phyloP scores from a whole-genome alignment of 1,140 invertebrate genomes.

The Globodera rostochiensis region DNA sequence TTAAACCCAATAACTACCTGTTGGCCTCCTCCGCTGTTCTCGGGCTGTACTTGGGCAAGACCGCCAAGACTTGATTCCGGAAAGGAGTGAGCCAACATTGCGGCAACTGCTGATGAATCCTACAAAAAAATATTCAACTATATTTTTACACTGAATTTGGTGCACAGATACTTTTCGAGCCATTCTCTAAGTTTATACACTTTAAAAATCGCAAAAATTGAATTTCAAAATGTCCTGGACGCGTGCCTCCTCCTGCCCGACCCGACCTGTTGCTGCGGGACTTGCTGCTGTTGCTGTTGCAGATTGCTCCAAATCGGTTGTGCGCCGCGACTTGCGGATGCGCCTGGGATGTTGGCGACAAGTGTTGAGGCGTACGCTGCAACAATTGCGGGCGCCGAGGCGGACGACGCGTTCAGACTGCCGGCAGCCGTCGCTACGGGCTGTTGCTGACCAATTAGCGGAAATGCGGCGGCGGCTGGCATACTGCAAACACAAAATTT shows the following conservation, averaged over 20 bases:
- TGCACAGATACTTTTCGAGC: neutral
- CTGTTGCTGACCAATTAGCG: neutral
- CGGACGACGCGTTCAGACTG: neutral
- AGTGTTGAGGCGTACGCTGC: neutral
- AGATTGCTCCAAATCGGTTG: neutral
- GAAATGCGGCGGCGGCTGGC: neutral
- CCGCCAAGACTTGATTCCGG: constrained; percentile 1
- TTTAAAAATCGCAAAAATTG: neutral
- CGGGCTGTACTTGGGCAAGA: neutral
- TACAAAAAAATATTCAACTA: constrained; percentile 4
- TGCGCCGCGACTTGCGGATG: neutral
- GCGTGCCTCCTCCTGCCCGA: neutral
- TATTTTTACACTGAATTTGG: neutral
- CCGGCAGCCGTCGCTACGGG: neutral
- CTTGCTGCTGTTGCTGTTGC: neutral
- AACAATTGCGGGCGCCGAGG: constrained; percentile 1
- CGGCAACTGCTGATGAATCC: neutral
- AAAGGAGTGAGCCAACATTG: neutral
- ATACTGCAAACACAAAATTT: neutral
- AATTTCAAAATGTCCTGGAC: neutral
- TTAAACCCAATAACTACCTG: neutral
- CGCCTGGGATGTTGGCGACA: neutral
- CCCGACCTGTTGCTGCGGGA: neutral
- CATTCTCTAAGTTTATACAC: neutral
- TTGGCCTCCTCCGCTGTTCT: neutral